phyloP scores from a whole-genome alignment of 2,888 invertebrate genomes.

The Dicyrtomina minuta region DNA sequence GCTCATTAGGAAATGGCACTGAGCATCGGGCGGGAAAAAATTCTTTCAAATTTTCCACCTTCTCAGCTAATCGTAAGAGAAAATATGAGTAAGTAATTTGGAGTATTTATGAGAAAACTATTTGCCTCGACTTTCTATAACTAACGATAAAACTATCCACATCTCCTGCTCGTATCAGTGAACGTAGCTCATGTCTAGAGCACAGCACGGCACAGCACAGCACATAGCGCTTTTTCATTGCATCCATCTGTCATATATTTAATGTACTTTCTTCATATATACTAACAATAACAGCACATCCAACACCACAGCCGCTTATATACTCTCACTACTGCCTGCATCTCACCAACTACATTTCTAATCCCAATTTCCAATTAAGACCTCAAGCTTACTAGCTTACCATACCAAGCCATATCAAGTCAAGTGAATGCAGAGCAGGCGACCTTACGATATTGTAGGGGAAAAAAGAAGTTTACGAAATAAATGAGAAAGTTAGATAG shows the following conservation, averaged over 20 bases:
- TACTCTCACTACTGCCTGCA: no score
- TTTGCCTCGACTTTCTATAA: neutral
- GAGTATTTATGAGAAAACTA: constrained; percentile 31
- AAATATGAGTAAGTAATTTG: constrained; percentile 20
- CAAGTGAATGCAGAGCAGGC: no score
- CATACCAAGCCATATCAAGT: neutral
- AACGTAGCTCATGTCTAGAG: no score
- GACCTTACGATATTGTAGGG: neutral
- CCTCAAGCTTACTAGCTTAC: constrained; percentile 16
- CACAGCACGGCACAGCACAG: no score
- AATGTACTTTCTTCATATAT: no score
- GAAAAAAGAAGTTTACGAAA: constrained; percentile 1
- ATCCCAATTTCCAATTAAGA: constrained; percentile 31
- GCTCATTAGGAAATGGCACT: neutral
- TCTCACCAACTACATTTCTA: neutral
- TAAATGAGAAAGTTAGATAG: constrained; percentile 21
- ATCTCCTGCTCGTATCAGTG: constrained; percentile 11
- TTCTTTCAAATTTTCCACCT: constrained; percentile 16
- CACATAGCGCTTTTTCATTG: neutral
- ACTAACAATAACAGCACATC: no score
- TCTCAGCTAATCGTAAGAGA: neutral
- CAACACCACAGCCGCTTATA: no score
- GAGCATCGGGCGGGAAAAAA: constrained; percentile 6
- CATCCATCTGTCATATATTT: no score
- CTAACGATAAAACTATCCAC: neutral